Conservation (phyloP, 2,888 invertebrate species). For the Cheilosia pagana region DNA sequence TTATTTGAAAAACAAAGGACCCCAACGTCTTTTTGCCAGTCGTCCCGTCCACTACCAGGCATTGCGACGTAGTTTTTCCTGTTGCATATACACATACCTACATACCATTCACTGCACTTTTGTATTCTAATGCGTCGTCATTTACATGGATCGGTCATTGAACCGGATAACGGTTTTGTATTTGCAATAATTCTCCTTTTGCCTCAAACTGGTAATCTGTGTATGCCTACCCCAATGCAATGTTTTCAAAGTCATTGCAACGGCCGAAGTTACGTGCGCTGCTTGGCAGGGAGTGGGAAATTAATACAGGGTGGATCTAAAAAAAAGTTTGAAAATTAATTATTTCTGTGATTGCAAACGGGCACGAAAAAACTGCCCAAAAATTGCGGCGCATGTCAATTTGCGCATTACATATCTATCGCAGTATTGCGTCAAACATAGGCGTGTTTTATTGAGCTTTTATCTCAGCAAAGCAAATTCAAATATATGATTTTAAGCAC, state of each 20-base stretch:
- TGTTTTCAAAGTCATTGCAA: slow-evolving; percentile 63
- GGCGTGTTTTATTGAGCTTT: no score
- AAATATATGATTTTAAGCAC: no score
- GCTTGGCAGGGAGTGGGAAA: background rate
- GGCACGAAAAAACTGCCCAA: no score
- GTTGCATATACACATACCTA: no score
- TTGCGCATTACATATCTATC: no score
- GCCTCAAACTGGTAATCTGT: slow-evolving; percentile 23
- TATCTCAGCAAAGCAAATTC: no score
- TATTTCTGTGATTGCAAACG: no score
- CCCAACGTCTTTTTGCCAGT: slow-evolving; percentile 50
- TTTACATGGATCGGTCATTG: slow-evolving; percentile 73
- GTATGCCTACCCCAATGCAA: slow-evolving; percentile 26
- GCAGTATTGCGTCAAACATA: no score
- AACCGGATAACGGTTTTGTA: slow-evolving; percentile 73
- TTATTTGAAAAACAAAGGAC: slow-evolving; percentile 51
- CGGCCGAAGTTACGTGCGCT: slow-evolving; percentile 26
- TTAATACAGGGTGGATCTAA: slow-evolving; percentile 7
- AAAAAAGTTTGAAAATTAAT: no score
- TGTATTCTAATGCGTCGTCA: slow-evolving; percentile 44
- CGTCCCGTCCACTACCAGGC: slow-evolving; percentile 53
- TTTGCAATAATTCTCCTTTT: slow-evolving; percentile 57
- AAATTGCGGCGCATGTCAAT: no score
- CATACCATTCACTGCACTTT: no score
- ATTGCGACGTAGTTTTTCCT: slow-evolving; percentile 64